A percentile compares a stretch with the other conserved stretches of the same genome.
Conservation (phyloP, 2,797 vertebrate genomes). For the Gobionotothen gibberifrons region DNA sequence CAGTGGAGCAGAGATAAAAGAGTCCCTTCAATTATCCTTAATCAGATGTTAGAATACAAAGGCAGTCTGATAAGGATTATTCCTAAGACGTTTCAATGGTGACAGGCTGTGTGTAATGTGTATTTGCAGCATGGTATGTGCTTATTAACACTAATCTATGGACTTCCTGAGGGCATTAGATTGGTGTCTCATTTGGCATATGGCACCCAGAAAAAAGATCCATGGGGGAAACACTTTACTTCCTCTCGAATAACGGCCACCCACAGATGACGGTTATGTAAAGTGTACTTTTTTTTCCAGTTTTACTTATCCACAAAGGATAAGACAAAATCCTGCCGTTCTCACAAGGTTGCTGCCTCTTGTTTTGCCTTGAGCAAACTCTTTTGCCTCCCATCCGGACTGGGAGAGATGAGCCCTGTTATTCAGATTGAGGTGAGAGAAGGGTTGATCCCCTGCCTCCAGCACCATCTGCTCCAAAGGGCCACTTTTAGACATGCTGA, state of each 20-base stretch:
- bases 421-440: conserved; percentile 82
- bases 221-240: conserved; percentile 35
- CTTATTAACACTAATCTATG: conserved; percentile 76
- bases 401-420: conserved; percentile 69
- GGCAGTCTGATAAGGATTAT: conserved; percentile 89
- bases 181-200: conserved; percentile 54
- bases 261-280: conserved; percentile 42
- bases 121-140: conserved; percentile 56
- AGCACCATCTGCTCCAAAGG: conserved; percentile 83
- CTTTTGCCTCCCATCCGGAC: conserved; percentile 61
- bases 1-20: conserved; percentile 83
- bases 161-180: conserved; percentile 66
- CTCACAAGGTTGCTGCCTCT: conserved; percentile 54
- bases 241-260: conserved; percentile 42
- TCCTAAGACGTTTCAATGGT: conserved; percentile 87
- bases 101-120: conserved; percentile 80
- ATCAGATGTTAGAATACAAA: conserved; percentile 88
- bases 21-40: conserved; percentile 75
- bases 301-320: conserved; percentile 46
- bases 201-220: conserved; percentile 50
- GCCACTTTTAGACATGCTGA: conserved; percentile 85
- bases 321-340: conserved; percentile 20
- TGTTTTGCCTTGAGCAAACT: conserved; percentile 73
- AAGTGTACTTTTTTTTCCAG: conserved; percentile 39
- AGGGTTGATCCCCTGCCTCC: conserved; percentile 84